These are phyloP conservation scores for Chironomus striatipennis DNA, from an alignment of 1,140 invertebrate species.

Conservation along the genomic window DNA sequence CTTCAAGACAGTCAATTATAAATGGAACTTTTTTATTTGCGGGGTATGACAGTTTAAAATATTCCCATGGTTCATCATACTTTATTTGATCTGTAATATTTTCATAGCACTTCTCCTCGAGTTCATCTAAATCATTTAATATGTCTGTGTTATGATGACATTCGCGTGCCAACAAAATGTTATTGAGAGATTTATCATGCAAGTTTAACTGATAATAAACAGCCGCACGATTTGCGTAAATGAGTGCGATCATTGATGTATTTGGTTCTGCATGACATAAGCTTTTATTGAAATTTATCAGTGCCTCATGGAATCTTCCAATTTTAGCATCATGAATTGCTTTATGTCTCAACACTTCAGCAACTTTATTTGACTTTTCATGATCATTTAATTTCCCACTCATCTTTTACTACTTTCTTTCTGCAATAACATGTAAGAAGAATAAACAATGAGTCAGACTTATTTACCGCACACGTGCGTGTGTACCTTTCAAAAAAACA, in stretches of 20 bases:
- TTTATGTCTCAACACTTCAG: neutral
- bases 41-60: slow-evolving; percentile 38
- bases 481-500: too few relatives aligned
- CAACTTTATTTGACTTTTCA: neutral
- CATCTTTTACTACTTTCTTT: too few relatives aligned
- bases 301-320: slow-evolving; percentile 43
- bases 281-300: slow-evolving; percentile 53
- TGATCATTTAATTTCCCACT: too few relatives aligned
- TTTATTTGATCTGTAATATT: slow-evolving; percentile 34
- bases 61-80: slow-evolving; percentile 32
- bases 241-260: slow-evolving; percentile 49
- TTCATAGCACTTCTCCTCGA: slow-evolving; percentile 43
- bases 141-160: slow-evolving; percentile 45
- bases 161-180: slow-evolving; percentile 45
- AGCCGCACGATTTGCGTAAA: slow-evolving; percentile 64
- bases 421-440: too few relatives aligned
- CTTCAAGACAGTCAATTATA: slow-evolving; percentile 50
- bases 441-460: too few relatives aligned
- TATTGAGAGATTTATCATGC: slow-evolving; percentile 51
- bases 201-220: slow-evolving; percentile 52
- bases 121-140: slow-evolving; percentile 45
- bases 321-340: slow-evolving; percentile 30
- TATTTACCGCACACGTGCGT: too few relatives aligned
- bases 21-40: slow-evolving; percentile 44
- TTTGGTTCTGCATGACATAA: slow-evolving; percentile 46